Evolutionary conservation across 2,888 invertebrate species (phyloP).

Genomic region (Xestia ashworthii): DNA sequence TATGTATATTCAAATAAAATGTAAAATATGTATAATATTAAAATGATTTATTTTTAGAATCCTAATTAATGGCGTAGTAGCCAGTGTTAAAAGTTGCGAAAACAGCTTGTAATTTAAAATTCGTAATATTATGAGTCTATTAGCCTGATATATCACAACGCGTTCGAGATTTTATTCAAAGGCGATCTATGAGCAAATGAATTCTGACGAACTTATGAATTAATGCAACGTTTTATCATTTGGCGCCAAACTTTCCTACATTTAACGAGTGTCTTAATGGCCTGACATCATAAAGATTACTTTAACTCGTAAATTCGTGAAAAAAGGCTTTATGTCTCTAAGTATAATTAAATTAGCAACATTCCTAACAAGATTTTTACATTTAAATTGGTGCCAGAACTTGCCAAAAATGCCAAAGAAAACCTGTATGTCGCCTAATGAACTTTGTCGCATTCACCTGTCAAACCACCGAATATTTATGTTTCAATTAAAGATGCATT

Average conservation of each 20-base stretch:
- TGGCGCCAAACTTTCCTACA: conserved; percentile 44
- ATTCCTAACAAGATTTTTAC: conserved; percentile 70
- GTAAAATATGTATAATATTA: conserved; percentile 9
- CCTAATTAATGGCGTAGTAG: conserved; percentile 25
- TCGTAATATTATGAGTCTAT: conserved; percentile 23
- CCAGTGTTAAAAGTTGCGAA: conserved; percentile 8
- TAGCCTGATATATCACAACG: conserved; percentile 26
- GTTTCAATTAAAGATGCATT: conserved; percentile 52
- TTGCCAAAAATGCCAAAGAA: conserved; percentile 42
- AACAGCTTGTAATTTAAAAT: conserved; percentile 11
- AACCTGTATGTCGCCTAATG: conserved; percentile 59
- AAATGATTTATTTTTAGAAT: conserved; percentile 25
- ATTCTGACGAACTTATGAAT: conserved; percentile 44
- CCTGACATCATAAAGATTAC: conserved; percentile 53
- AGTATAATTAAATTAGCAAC: conserved; percentile 68
- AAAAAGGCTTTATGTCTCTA: conserved; percentile 52
- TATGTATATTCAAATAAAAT: conserved; percentile 32
- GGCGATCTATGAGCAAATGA: conserved; percentile 19
- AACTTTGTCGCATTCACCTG: conserved; percentile 28
- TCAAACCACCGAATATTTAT: conserved; percentile 32
- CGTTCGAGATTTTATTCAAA: conserved; percentile 22
- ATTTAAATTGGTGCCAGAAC: conserved; percentile 64
- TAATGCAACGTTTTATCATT: conserved; percentile 50
- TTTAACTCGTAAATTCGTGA: conserved; percentile 34
- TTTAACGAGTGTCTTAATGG: conserved; percentile 33